A percentile compares a stretch with the other conserved stretches of the same genome.
Evolutionary conservation across 2,113 vertebrate species (phyloP).

Genomic region (Tringa solitaria): DNA sequence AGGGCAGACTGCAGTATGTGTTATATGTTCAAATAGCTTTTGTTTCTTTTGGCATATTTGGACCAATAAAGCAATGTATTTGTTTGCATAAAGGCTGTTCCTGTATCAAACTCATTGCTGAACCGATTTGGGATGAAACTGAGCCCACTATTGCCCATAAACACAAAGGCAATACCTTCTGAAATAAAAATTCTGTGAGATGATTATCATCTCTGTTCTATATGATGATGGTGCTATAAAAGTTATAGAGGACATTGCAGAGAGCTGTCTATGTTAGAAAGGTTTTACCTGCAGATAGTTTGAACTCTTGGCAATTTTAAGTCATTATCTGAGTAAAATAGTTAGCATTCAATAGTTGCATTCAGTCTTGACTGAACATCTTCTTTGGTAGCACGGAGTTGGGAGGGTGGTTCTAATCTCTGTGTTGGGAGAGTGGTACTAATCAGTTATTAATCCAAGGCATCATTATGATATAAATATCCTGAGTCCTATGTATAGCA

Average conservation of each 20-base stretch:
- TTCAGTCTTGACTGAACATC: background rate
- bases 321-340: background rate
- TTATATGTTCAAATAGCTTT: background rate
- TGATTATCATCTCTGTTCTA: background rate
- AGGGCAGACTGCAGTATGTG: background rate
- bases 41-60: background rate
- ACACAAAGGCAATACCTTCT: background rate
- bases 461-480: background rate
- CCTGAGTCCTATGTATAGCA: background rate
- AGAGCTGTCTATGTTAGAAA: background rate
- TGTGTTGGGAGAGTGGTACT: background rate
- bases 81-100: background rate
- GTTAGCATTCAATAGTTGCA: background rate
- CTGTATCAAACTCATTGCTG: background rate
- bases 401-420: too few relatives aligned
- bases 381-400: background rate
- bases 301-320: background rate
- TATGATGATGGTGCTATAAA: background rate
- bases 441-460: background rate
- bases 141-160: background rate
- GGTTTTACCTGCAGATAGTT: background rate
- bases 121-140: background rate
- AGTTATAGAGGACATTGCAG: background rate
- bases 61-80: background rate
- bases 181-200: background rate